phyloP scores from a whole-genome alignment of 2,888 invertebrate species.

The Troilus luridus region DNA sequence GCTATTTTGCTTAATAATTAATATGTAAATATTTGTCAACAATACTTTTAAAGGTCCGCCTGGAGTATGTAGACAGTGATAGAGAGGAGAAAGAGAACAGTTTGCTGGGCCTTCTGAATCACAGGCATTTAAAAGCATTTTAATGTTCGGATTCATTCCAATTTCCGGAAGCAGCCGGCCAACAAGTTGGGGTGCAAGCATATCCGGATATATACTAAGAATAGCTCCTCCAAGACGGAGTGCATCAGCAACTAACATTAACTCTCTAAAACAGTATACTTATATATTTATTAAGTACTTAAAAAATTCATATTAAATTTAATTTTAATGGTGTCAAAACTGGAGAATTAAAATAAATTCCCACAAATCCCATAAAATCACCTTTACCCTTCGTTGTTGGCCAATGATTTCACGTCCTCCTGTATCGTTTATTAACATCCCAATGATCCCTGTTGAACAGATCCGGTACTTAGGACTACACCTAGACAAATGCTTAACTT shows the following conservation, averaged over 20 bases:
- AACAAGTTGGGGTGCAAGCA: constrained; percentile 95
- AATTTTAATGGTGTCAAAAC: no score
- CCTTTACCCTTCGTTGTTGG: no score
- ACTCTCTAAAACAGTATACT: constrained; percentile 74
- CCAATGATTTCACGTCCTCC: no score
- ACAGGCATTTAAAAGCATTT: constrained; percentile 90
- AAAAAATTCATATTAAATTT: neutral
- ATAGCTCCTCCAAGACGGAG: constrained; percentile 95
- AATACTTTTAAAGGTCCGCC: constrained; percentile 94
- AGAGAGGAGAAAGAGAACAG: constrained; percentile 91
- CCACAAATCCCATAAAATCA: no score
- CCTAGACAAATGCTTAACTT: no score
- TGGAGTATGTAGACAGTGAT: constrained; percentile 98
- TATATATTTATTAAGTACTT: neutral
- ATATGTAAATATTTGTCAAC: neutral
- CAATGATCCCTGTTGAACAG: no score
- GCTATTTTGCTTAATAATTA: neutral
- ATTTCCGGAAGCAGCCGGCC: constrained; percentile 94
- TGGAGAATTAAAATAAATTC: no score
- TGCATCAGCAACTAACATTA: constrained; percentile 94
- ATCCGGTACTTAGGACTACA: no score
- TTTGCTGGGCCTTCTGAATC: constrained; percentile 90
- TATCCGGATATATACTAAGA: constrained; percentile 90
- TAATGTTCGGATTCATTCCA: constrained; percentile 84
- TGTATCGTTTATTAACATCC: no score